phyloP scores from a whole-genome alignment of 2,888 invertebrate species.

The Chironomus tentans region DNA sequence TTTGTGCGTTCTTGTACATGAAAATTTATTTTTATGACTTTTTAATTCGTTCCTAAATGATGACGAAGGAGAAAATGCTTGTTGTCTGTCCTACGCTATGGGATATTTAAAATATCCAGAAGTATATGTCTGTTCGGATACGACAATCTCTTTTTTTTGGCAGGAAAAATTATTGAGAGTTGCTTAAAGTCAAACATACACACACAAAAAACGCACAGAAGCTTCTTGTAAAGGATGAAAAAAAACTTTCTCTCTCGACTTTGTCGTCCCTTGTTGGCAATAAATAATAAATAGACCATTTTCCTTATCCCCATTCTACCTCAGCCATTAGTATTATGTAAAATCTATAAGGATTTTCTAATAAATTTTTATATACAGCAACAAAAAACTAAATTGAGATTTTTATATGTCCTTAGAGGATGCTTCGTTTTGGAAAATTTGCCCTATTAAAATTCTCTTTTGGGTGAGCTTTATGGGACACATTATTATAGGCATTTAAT shows the following conservation, averaged over 20 bases:
- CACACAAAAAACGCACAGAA: not conserved
- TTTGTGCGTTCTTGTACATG: not conserved
- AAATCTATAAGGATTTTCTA: not conserved
- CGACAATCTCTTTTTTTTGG: too few relatives aligned
- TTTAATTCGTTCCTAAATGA: conserved; percentile 22
- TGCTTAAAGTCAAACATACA: too few relatives aligned
- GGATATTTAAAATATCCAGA: too few relatives aligned
- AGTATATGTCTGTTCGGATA: too few relatives aligned
- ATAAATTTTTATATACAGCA: not conserved
- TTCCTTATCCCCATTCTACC: not conserved
- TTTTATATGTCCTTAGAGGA: not conserved
- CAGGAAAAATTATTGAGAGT: too few relatives aligned
- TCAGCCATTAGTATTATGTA: not conserved
- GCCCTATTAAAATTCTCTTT: not conserved
- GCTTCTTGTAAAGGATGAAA: too few relatives aligned
- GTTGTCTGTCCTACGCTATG: too few relatives aligned
- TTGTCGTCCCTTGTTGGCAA: conserved; percentile 14
- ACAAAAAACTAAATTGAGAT: not conserved
- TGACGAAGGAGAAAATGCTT: not conserved
- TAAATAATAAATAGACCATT: conserved; percentile 24
- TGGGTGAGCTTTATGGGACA: not conserved
- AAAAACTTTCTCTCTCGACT: not conserved
- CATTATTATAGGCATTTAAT: conserved; percentile 17
- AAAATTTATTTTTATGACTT: conserved; percentile 26
- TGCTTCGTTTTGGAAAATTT: not conserved